Base-by-base conservation (phyloP, 2,797 vertebrate genomes). In the Acridotheres tristis region DNA sequence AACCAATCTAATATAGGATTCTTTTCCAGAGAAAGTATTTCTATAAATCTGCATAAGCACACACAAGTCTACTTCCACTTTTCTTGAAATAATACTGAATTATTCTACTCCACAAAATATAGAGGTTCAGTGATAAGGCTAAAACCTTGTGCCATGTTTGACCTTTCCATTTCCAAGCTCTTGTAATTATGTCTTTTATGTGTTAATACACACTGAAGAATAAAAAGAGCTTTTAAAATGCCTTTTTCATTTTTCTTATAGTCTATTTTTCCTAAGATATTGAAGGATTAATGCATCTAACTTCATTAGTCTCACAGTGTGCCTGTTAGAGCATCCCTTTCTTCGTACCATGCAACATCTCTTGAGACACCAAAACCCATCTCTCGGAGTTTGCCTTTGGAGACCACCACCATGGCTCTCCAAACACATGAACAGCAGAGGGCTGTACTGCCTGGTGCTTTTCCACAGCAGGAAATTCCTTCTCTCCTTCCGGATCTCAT, bases 91-190 rank as follows among this genome's bases (percentile, higher is more conserved):
- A 51, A 3, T 30, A 11, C 4, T 13, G 18, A 51, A 43, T 66
- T 81, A 10, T 36, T 76, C 17, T 58, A 7, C 10, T 61, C 6
- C 9, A 21, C 27, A 42, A 84, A 83, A 42, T 26, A 48, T 9
- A 21, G 5, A 50, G 4, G 3, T 38, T 48, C 5, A 0, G 8
- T 5, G 4, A 51, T 13, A 23, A 9, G 1, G 6, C 4, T 65
- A 50, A 75, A 78, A 50, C 0, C 6, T 42, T 16, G 43, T 53
- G 4, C 10, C 4, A 6, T 53, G 40, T 40, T 55, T 40, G 53
- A 59, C 42, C 63, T 38, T 66, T 81, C 11, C 4, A 54, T 73
- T 65, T 73, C 42, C 23, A 84, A 72, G 38, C 4, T 32, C 23
- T 30, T 47, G 7, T 18, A 76, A 47, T 26, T 69, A 25, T 12